Conservation (phyloP, 2,888 invertebrate genomes). For the Abrostola tripartita region DNA sequence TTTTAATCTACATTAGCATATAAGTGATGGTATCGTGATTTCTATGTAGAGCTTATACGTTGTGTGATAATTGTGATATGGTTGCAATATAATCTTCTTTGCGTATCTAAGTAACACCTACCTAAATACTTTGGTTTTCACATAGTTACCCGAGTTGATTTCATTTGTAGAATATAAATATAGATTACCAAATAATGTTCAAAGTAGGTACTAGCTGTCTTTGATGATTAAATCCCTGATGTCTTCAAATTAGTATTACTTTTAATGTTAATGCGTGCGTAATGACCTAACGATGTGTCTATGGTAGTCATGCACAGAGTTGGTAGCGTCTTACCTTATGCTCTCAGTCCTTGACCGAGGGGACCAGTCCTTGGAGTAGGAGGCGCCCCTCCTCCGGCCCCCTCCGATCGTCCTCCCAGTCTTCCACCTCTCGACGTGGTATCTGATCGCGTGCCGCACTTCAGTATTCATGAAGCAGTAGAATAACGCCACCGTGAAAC, state of each 20-base stretch:
- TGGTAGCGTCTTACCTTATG: conserved; percentile 89
- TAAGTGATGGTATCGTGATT: too few species aligned
- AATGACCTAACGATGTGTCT: conserved; percentile 8
- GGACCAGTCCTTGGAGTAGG: conserved; percentile 94
- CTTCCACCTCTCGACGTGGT: conserved; percentile 94
- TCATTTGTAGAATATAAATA: conserved; percentile 12
- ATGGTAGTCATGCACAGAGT: conserved; percentile 23
- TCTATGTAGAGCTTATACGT: too few species aligned
- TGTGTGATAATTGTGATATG: too few species aligned
- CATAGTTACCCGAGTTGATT: too few species aligned
- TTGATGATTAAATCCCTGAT: conserved; percentile 7
- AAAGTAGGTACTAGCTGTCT: conserved; percentile 17
- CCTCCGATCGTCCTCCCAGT: conserved; percentile 90
- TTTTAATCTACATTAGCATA: too few species aligned
- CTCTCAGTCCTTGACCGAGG: conserved; percentile 94
- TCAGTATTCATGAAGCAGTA: conserved; percentile 98
- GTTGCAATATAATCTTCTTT: too few species aligned
- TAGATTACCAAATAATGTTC: conserved; percentile 16
- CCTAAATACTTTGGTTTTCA: too few species aligned
- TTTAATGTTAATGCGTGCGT: conserved; percentile 35
- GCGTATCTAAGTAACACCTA: too few species aligned
- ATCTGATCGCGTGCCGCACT: conserved; percentile 94
- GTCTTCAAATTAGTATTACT: conserved; percentile 31
- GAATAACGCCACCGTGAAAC: conserved; percentile 95
- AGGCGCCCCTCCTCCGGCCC: conserved; percentile 90